Evolutionary conservation across 2,888 invertebrate genomes (phyloP).

Genomic region (Plagodis dolabraria): DNA sequence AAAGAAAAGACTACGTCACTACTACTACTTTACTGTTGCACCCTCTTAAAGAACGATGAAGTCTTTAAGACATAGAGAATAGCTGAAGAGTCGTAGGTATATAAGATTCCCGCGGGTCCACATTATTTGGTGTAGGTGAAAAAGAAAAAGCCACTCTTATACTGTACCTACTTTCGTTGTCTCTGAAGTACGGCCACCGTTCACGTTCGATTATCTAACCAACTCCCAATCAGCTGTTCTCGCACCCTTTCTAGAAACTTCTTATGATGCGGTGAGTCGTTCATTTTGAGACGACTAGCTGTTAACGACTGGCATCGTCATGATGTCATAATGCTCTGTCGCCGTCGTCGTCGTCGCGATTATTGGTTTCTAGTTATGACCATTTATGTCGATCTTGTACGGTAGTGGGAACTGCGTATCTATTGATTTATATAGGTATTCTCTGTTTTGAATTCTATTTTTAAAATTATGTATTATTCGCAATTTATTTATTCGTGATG

Average conservation of each 20-base stretch:
- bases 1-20: too few relatives aligned
- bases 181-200: not conserved
- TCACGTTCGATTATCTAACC: constrained; percentile 23
- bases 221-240: constrained; percentile 22
- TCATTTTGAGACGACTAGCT: constrained; percentile 24
- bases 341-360: constrained; percentile 9
- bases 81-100: too few relatives aligned
- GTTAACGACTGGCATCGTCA: constrained; percentile 26
- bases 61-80: too few relatives aligned
- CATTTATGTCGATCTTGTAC: constrained; percentile 29
- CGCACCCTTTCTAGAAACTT: constrained; percentile 33
- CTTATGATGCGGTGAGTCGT: constrained; percentile 22
- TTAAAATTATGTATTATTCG: not conserved
- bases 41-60: too few relatives aligned
- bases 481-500: too few relatives aligned
- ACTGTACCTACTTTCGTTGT: too few relatives aligned
- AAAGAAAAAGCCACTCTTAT: too few relatives aligned
- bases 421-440: not conserved
- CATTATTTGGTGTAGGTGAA: too few relatives aligned
- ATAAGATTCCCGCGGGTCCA: too few relatives aligned
- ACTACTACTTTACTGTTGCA: too few relatives aligned
- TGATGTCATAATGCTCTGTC: constrained; percentile 34
- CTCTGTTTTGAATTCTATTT: not conserved
- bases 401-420: constrained; percentile 13
- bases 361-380: constrained; percentile 34